A percentile compares a stretch with the other conserved stretches of the same genome.
Evolutionary conservation across 53 echinoderm and acorn worm species (phyloP).

Genomic region (Crossaster papposus): DNA sequence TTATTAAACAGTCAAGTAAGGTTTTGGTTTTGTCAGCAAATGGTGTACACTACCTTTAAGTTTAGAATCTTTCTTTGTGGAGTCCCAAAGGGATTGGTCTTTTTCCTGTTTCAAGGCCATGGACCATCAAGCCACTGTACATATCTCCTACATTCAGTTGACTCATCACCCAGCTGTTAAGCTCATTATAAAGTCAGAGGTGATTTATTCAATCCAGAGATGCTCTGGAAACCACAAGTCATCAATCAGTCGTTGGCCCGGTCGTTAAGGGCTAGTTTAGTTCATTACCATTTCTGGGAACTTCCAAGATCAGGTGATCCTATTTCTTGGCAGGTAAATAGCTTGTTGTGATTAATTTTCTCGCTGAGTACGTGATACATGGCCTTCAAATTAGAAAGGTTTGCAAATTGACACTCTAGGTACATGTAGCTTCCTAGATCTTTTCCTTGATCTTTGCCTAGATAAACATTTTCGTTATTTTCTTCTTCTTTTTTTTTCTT

Average conservation of each 20-base stretch:
- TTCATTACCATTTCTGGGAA: background rate
- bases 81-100: background rate
- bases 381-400: background rate
- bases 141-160: background rate
- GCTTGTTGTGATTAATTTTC: background rate
- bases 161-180: background rate
- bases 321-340: conserved; percentile 6
- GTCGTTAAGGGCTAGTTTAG: too few species aligned
- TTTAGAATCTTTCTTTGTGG: background rate
- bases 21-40: too few species aligned
- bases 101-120: background rate
- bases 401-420: background rate
- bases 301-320: background rate
- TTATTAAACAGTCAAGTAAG: too few species aligned
- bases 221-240: background rate
- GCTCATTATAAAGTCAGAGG: background rate
- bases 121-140: background rate
- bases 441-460: too few species aligned
- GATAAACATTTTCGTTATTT: too few species aligned
- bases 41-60: too few species aligned
- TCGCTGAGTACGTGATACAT: background rate
- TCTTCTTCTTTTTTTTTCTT: too few species aligned
- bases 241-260: too few species aligned
- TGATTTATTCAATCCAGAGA: background rate
- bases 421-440: background rate